Evolutionary conservation across 2,888 invertebrate genomes (phyloP), one percentile per base, ranked within the genome.

Genomic region (Ormyrus thymus): DNA sequence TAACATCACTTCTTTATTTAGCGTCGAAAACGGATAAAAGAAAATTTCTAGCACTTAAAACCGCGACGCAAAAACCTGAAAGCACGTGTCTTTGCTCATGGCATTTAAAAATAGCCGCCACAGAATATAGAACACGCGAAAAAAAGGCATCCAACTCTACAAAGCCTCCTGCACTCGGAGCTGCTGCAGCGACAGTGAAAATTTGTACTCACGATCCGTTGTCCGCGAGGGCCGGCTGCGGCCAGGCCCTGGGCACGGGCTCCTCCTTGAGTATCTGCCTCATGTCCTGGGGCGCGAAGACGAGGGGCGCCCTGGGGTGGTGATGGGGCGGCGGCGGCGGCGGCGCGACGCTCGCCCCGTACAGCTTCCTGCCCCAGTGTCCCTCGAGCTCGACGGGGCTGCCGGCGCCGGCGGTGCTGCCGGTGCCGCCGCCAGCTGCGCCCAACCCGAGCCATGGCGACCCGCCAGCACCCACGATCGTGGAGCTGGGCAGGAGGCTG

Each of bases 401-500:
- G 83, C 88, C 89, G 76, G 87, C 88, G 53, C 88, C 89, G 43
- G 89, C 87, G 78, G 88, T 86, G 43, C 87, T 87, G 51, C 87
- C 88, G 50, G 88, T 84, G 79, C 89, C 89, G 81, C 87, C 89
- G 69, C 89, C 89, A 45, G 88, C 89, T 59, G 89, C 88, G 70
- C 89, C 89, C 65, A 90, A 85, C 66, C 90, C 89, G 84, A 90
- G 85, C 89, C 89, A 89, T 90, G 89, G 89, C 84, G 89, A 89
- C 85, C 89, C 89, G 86, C 90, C 89, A 89, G 89, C 89, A 84
- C 90, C 90, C 89, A 90, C 89, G 85, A 90, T 89, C 53, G 89
- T 89, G 89, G 89, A 88, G 89, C 89, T 90, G 89, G 90, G 89
- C 87, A 89, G 87, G 86, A 89, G 89, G 87, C 89, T 88, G 86